A percentile compares a stretch with the other conserved stretches of the same genome.
These are phyloP conservation scores for Protosalanx chinensis DNA, from an alignment of 2,797 vertebrate genomes.

Conservation along the genomic window DNA sequence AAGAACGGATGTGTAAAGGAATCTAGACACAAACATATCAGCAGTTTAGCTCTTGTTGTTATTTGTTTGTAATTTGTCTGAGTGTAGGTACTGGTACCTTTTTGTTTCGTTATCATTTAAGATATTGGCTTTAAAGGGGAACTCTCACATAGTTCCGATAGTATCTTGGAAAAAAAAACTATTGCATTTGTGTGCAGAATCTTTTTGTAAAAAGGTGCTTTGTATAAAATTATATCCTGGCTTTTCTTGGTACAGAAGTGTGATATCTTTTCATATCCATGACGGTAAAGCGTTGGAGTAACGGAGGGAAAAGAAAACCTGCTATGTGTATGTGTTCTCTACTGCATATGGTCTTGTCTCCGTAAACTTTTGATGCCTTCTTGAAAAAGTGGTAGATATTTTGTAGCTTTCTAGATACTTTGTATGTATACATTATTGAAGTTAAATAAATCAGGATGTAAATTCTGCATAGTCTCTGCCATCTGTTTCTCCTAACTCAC, in stretches of 20 bases:
- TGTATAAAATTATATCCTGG: conserved; percentile 92
- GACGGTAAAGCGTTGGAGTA: conserved; percentile 91
- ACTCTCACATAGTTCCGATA: conserved; percentile 90
- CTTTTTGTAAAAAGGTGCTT: conserved; percentile 92
- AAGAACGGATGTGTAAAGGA: conserved; percentile 75
- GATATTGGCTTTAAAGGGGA: conserved; percentile 97
- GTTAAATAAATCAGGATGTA: conserved; percentile 90
- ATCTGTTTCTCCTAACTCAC: conserved; percentile 19
- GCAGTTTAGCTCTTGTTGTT: conserved; percentile 87
- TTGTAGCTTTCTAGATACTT: conserved; percentile 99
- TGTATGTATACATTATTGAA: conserved; percentile 99
- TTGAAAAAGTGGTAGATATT: conserved; percentile 99
- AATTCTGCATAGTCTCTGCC: conserved; percentile 5
- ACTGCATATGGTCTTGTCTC: conserved; percentile 98
- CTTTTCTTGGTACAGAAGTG: conserved; percentile 97
- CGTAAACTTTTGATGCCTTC: conserved; percentile 99
- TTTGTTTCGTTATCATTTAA: conserved; percentile 86
- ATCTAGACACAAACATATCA: conserved; percentile 84
- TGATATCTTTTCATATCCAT: conserved; percentile 96
- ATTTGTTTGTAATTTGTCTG: conserved; percentile 80
- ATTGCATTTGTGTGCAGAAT: conserved; percentile 92
- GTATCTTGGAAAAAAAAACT: conserved; percentile 89
- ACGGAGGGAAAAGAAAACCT: conserved; percentile 70
- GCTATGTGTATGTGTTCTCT: conserved; percentile 92
- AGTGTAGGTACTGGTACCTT: conserved; percentile 99